These are phyloP conservation scores for Apteryx mantelli DNA, from an alignment of 2,113 vertebrate genomes.

Conservation along the genomic window DNA sequence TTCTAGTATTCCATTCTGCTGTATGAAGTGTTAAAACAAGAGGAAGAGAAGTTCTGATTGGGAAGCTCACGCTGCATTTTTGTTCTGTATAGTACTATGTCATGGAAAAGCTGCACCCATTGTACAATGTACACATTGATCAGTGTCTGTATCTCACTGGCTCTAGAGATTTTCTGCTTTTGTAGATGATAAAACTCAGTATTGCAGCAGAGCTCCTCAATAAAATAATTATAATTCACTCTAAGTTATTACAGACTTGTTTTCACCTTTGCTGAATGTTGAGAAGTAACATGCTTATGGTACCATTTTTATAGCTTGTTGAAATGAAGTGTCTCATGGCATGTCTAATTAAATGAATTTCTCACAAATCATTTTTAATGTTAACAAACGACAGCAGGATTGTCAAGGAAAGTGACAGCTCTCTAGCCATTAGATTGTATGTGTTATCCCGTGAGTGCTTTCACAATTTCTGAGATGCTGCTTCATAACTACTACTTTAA, in stretches of 20 bases:
- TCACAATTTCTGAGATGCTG: not conserved
- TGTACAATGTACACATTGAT: not conserved
- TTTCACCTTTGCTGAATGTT: not conserved
- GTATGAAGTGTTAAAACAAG: fast-evolving
- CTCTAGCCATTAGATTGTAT: fast-evolving
- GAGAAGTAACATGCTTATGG: fast-evolving
- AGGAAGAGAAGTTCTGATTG: fast-evolving
- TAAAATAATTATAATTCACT: not conserved
- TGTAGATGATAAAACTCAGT: fast-evolving
- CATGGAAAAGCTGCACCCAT: not conserved
- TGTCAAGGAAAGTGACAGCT: fast-evolving
- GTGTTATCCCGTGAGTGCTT: not conserved
- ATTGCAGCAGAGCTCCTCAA: not conserved
- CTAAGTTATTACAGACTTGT: not conserved
- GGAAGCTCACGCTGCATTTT: not conserved
- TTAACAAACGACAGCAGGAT: not conserved
- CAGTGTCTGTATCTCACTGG: fast-evolving
- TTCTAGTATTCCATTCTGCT: fast-evolving
- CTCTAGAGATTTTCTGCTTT: not conserved
- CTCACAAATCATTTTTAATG: not conserved
- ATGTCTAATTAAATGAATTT: not conserved
- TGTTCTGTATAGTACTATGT: fast-evolving
- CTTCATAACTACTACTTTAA: not conserved
- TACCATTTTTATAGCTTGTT: fast-evolving
- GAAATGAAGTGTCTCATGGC: not conserved